Evolutionary conservation across 2,888 invertebrate genomes (phyloP).

Genomic region (Serrognathus titanus): DNA sequence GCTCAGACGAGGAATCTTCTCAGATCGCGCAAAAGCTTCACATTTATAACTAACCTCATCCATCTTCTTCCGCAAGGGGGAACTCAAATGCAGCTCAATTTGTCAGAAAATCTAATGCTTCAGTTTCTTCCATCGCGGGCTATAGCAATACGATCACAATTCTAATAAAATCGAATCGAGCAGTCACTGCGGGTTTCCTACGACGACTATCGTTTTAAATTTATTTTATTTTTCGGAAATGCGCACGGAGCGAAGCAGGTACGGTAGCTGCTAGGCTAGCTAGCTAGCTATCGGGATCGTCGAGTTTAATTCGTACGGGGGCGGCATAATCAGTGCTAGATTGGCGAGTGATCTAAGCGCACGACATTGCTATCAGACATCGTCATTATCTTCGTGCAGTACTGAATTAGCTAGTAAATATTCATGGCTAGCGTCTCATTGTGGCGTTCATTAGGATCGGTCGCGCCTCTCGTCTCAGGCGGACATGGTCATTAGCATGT

Average conservation of each 20-base stretch:
- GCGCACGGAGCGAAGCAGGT: slow-evolving; percentile 16
- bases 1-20: slow-evolving; percentile 46
- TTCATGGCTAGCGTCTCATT: slow-evolving; percentile 52
- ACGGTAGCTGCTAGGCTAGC: neutral
- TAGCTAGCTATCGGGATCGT: neutral
- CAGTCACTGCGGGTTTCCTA: slow-evolving; percentile 27
- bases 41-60: slow-evolving; percentile 56
- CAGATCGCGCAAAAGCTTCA: slow-evolving; percentile 52
- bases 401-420: slow-evolving; percentile 47
- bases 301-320: slow-evolving; percentile 27
- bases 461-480: slow-evolving; percentile 29
- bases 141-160: slow-evolving; percentile 27
- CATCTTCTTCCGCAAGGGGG: slow-evolving; percentile 50
- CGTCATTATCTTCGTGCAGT: slow-evolving; percentile 43
- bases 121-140: slow-evolving; percentile 30
- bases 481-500: slow-evolving; percentile 35
- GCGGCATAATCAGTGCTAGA: slow-evolving; percentile 39
- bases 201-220: slow-evolving; percentile 29
- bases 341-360: slow-evolving; percentile 35
- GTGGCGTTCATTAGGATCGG: slow-evolving; percentile 39
- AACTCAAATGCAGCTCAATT: slow-evolving; percentile 54
- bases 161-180: slow-evolving; percentile 34
- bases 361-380: slow-evolving; percentile 37
- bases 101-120: slow-evolving; percentile 53
- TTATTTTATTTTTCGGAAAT: slow-evolving; percentile 30